These are phyloP conservation scores for Pheosia gnoma DNA, from an alignment of 2,888 invertebrate genomes.

Conservation along the genomic window DNA sequence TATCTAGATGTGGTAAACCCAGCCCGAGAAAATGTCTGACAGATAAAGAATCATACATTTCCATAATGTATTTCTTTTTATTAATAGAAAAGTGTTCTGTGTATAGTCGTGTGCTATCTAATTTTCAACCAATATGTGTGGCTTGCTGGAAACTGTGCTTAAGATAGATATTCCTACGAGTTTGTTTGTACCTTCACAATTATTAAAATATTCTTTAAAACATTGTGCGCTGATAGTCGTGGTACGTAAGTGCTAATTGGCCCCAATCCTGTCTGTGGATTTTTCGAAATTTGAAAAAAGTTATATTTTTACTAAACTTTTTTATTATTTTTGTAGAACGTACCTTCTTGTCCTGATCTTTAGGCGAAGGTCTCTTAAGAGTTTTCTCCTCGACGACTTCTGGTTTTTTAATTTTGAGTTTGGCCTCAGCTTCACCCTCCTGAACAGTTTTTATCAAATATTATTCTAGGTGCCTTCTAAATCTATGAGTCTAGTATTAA, in stretches of 20 bases:
- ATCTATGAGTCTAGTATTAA: no score
- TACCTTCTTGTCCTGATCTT: conserved; percentile 68
- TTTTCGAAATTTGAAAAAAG: conserved; percentile 33
- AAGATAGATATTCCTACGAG: conserved; percentile 10
- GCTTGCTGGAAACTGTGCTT: neutral
- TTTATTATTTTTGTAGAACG: conserved; percentile 10
- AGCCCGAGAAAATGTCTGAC: conserved; percentile 8
- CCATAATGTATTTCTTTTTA: conserved; percentile 13
- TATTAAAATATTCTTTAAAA: conserved; percentile 63
- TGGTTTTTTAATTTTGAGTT: conserved; percentile 76
- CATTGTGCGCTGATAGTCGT: conserved; percentile 43
- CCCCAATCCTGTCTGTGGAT: conserved; percentile 62
- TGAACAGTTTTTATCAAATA: conserved; percentile 40
- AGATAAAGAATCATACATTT: conserved; percentile 15
- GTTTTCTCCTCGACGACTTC: conserved; percentile 77
- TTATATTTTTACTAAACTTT: neutral
- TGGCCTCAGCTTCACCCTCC: conserved; percentile 77
- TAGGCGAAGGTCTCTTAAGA: conserved; percentile 70
- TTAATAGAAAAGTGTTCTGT: conserved; percentile 29
- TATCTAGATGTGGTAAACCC: conserved; percentile 15
- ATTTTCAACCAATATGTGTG: conserved; percentile 27
- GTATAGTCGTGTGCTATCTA: conserved; percentile 23
- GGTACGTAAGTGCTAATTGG: conserved; percentile 50
- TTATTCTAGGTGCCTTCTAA: neutral
- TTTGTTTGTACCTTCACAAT: conserved; percentile 67